These are phyloP conservation scores for Haemorhous mexicanus DNA, from an alignment of 2,113 vertebrate genomes.

Conservation along the genomic window DNA sequence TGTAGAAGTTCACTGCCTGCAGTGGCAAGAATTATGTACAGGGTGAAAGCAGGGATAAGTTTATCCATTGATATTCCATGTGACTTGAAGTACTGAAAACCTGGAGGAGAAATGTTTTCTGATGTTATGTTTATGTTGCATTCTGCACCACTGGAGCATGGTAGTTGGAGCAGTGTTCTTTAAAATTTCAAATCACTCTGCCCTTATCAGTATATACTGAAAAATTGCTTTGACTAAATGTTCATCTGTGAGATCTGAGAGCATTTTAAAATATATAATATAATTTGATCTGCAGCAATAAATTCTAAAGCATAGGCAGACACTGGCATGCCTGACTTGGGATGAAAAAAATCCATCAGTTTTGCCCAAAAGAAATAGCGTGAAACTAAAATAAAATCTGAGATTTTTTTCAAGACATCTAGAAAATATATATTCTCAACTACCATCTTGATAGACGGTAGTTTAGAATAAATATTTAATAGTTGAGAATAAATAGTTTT, in stretches of 20 bases:
- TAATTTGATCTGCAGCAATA: background rate
- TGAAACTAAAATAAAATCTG: background rate
- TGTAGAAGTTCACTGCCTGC: background rate
- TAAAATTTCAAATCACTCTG: background rate
- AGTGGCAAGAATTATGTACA: background rate
- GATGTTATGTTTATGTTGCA: background rate
- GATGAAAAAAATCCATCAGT: background rate
- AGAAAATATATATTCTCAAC: background rate
- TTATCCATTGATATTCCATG: background rate
- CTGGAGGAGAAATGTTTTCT: background rate
- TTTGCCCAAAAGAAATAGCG: background rate
- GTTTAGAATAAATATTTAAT: no score
- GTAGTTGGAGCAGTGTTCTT: background rate
- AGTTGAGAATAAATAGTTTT: no score
- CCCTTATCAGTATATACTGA: background rate
- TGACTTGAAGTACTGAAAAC: background rate
- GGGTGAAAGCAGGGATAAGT: background rate
- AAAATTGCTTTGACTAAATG: background rate
- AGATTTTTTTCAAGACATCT: background rate
- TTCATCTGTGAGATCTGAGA: background rate
- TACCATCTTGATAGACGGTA: background rate
- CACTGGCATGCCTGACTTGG: background rate
- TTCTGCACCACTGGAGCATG: background rate
- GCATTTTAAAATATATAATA: background rate
- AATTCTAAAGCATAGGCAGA: background rate